Conservation (phyloP, 2,113 vertebrate species). For the Chelonoidis abingdonii region DNA sequence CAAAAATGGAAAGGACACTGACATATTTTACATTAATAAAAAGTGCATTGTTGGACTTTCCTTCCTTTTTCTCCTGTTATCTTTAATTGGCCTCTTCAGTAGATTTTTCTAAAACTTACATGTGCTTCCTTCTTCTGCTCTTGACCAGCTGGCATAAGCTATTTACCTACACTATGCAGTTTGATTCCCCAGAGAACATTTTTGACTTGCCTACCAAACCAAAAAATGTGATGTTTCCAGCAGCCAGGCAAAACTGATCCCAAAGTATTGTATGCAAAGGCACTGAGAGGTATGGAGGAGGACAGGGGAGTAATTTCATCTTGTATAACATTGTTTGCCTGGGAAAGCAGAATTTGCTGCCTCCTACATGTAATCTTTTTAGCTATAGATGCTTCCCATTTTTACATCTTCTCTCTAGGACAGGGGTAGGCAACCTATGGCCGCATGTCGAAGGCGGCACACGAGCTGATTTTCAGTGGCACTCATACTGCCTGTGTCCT, state of each 20-base stretch:
- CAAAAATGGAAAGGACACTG: accelerated
- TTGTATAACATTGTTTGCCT: neutral
- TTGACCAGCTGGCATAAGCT: neutral
- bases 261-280: neutral
- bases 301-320: neutral
- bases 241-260: neutral
- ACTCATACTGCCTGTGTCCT: no score
- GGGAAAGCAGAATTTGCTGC: neutral
- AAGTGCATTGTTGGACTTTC: neutral
- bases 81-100: neutral
- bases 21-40: neutral
- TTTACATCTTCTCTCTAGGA: neutral
- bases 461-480: no score
- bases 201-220: neutral
- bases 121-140: neutral
- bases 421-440: no score
- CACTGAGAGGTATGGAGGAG: neutral
- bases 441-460: no score
- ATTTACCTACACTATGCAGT: neutral
- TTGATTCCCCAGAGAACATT: neutral
- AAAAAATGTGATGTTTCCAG: neutral
- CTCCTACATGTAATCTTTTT: neutral
- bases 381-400: neutral
- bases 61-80: neutral
- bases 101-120: accelerated